Conservation (phyloP, 2,888 invertebrate genomes). For the Esperia sulphurella region DNA sequence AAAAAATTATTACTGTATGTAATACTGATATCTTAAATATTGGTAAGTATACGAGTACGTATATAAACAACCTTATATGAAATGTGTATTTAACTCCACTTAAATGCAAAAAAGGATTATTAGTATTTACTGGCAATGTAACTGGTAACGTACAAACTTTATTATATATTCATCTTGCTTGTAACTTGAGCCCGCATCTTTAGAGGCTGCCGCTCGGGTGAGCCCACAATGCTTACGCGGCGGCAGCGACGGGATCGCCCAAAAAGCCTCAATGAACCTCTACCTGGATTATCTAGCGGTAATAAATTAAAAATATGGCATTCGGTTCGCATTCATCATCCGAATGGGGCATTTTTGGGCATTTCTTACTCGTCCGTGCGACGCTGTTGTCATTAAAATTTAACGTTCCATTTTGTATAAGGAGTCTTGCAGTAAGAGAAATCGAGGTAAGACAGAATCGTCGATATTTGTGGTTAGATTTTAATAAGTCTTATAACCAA, state of each 20-base stretch:
- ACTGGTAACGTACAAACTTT: no score
- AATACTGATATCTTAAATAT: no score
- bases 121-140: no score
- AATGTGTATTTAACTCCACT: no score
- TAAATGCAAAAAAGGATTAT: no score
- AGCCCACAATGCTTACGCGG: constrained; percentile 44
- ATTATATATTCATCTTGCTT: no score
- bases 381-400: constrained; percentile 42
- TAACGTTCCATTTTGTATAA: constrained; percentile 27
- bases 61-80: no score
- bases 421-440: constrained; percentile 3
- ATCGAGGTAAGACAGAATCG: neutral
- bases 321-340: constrained; percentile 70
- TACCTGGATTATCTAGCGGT: constrained; percentile 72
- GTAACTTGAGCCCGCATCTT: constrained; percentile 13
- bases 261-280: constrained; percentile 61
- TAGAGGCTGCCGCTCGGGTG: constrained; percentile 28
- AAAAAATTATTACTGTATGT: no score
- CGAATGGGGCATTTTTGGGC: constrained; percentile 37
- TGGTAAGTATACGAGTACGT: no score
- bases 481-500: neutral
- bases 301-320: constrained; percentile 78
- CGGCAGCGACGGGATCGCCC: constrained; percentile 47
- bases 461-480: neutral
- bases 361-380: constrained; percentile 30